phyloP scores from a whole-genome alignment of 2,888 invertebrate species.

The Rhamphomyia laevipes region DNA sequence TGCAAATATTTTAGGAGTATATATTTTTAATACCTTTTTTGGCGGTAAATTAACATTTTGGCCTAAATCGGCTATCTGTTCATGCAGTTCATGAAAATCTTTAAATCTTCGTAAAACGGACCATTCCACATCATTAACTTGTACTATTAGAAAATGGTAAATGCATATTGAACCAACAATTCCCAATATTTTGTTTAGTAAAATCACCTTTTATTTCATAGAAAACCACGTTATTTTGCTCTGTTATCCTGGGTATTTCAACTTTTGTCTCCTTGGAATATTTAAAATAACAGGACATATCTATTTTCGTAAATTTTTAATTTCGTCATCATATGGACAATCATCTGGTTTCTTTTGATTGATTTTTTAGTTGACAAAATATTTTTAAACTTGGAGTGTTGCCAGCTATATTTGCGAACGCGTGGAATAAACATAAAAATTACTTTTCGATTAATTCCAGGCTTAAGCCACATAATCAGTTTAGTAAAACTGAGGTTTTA shows the following conservation, averaged over 20 bases:
- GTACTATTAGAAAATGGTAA: conserved; percentile 20
- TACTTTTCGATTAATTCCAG: too few relatives aligned
- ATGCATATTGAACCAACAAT: not conserved
- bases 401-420: too few relatives aligned
- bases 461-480: too few relatives aligned
- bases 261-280: conserved; percentile 54
- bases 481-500: too few relatives aligned
- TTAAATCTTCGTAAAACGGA: conserved; percentile 71
- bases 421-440: too few relatives aligned
- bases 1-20: not conserved
- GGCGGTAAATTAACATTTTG: conserved; percentile 80
- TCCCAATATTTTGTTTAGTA: not conserved
- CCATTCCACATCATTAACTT: conserved; percentile 67
- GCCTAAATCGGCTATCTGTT: conserved; percentile 57
- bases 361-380: too few relatives aligned
- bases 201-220: conserved; percentile 49
- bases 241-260: conserved; percentile 51
- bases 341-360: too few relatives aligned
- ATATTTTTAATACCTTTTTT: conserved; percentile 51
- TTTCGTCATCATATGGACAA: too few relatives aligned
- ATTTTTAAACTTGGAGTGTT: too few relatives aligned
- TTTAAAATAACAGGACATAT: conserved; percentile 64
- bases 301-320: too few relatives aligned
- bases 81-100: conserved; percentile 81
- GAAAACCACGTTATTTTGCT: conserved; percentile 55